Evolutionary conservation across 2,888 invertebrate species (phyloP).

Genomic region (Ptychoptera contaminata): DNA sequence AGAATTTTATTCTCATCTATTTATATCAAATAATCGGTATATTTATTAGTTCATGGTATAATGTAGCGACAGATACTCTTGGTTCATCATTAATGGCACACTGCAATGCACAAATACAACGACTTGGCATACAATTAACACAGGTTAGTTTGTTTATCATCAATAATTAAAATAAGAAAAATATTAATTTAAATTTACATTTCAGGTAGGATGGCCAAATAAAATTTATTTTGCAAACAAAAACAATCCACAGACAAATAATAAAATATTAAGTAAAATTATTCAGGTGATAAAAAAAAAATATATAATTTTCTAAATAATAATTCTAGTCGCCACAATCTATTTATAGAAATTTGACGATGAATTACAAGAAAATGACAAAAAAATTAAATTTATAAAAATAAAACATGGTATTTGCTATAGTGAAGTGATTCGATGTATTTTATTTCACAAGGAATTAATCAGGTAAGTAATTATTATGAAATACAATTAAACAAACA

Average conservation of each 20-base stretch:
- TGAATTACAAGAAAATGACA: background rate
- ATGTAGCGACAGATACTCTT: slow-evolving; percentile 1
- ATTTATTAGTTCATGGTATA: background rate
- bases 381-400: background rate
- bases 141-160: background rate
- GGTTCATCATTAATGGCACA: background rate
- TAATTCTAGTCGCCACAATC: too few relatives aligned
- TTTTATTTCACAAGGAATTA: slow-evolving; percentile 6
- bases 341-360: background rate
- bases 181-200: too few relatives aligned
- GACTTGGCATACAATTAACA: background rate
- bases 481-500: background rate
- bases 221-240: too few relatives aligned
- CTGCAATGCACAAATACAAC: background rate
- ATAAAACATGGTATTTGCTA: background rate
- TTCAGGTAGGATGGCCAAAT: too few relatives aligned
- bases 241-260: too few relatives aligned
- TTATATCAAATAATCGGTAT: slow-evolving; percentile 2
- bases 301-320: too few relatives aligned
- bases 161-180: too few relatives aligned
- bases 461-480: background rate
- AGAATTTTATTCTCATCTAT: background rate
- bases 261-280: too few relatives aligned
- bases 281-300: too few relatives aligned
- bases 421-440: slow-evolving; percentile 4